Percentiles rank a stretch among this genome's conserved stretches.
Evolutionary conservation across 1,140 invertebrate species (phyloP).

Genomic region (Daktulosphaira vitifoliae): DNA sequence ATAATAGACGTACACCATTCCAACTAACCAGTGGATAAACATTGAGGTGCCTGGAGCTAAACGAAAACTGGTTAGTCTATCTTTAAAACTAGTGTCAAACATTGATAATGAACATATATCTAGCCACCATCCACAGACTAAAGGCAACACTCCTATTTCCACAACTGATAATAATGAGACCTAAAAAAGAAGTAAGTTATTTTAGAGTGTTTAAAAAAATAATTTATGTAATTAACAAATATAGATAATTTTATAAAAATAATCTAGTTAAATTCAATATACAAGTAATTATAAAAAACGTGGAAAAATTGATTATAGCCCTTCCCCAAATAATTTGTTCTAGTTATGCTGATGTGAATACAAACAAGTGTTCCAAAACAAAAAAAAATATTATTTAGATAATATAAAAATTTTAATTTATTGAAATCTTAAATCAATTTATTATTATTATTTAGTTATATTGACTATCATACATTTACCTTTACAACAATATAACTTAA

Average conservation of each 20-base stretch:
- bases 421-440: not conserved
- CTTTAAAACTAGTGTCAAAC: conserved; percentile 85
- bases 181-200: too few relatives aligned
- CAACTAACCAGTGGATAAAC: conserved; percentile 98
- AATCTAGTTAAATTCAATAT: not conserved
- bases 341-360: not conserved
- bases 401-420: too few relatives aligned
- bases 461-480: conserved; percentile 45
- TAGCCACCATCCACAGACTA: conserved; percentile 98
- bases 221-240: not conserved
- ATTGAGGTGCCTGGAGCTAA: conserved; percentile 84
- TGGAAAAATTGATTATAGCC: not conserved
- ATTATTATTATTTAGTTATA: not conserved
- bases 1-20: conserved; percentile 99
- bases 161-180: conserved; percentile 80
- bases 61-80: conserved; percentile 77
- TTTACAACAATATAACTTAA: conserved; percentile 97
- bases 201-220: not conserved
- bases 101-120: conserved; percentile 94
- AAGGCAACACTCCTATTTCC: conserved; percentile 91
- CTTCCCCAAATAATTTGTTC: not conserved
- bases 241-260: too few relatives aligned
- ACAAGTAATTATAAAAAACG: not conserved
- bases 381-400: not conserved
- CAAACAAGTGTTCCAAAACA: not conserved